Conservation (phyloP, 1,140 invertebrate genomes). For the Conus betulinus region DNA sequence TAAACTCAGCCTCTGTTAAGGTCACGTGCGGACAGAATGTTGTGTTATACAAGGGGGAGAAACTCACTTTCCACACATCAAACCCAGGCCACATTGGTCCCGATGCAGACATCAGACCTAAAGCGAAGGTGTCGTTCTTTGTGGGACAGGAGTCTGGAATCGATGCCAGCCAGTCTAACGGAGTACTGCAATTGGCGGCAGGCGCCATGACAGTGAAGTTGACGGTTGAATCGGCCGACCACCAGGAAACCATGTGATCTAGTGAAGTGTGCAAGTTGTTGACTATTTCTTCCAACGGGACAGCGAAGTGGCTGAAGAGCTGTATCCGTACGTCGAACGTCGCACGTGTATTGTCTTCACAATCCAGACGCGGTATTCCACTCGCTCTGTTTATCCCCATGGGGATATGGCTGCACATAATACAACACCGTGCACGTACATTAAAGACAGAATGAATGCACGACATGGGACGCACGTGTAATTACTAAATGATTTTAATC, state of each 20-base stretch:
- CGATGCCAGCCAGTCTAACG: not conserved
- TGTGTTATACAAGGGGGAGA: not conserved
- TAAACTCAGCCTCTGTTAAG: conserved; percentile 5
- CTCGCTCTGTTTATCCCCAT: not conserved
- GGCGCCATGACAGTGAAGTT: not conserved
- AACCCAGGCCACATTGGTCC: not conserved
- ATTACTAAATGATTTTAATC: too few relatives aligned
- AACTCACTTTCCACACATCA: not conserved
- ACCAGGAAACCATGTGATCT: not conserved
- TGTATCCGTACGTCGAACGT: not conserved
- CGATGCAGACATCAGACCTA: not conserved
- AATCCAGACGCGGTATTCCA: not conserved
- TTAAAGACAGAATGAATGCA: too few relatives aligned
- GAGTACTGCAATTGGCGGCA: not conserved
- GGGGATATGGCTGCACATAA: too few relatives aligned
- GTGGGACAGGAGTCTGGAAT: conserved; percentile 3
- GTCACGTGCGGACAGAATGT: conserved; percentile 11
- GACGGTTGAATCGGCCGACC: not conserved
- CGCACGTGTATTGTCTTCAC: not conserved
- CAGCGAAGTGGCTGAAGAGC: not conserved
- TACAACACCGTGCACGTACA: too few relatives aligned
- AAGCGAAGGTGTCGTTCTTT: not conserved
- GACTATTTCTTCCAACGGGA: not conserved
- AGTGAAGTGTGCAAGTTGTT: not conserved
- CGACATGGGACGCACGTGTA: too few relatives aligned